Evolutionary conservation across 2,113 vertebrate genomes (phyloP), one percentile per base, ranked within the genome.

Genomic region (Solea senegalensis): DNA sequence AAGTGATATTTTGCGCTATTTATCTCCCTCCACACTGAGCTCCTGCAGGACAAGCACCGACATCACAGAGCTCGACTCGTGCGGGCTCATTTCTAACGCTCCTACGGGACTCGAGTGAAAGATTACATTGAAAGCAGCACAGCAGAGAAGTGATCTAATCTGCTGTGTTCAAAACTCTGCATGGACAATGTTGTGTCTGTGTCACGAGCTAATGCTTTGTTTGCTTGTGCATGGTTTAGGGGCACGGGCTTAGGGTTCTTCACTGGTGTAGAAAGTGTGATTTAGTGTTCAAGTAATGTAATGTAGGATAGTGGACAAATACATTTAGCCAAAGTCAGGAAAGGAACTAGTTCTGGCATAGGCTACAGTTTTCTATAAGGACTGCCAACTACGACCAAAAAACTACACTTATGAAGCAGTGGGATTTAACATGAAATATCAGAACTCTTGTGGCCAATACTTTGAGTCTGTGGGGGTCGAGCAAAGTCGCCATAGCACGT

Each of bases 341-440:
- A 34, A 34, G 34, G 2, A 34, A 34, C 5, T 34, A 74, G 14
- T 83, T 79, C 46, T 83, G 65, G 76, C 69, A 76, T 34, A 34
- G 34, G 34, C 34, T 62, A 53, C 34, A 76, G 54, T 26, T 60
- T 69, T 74, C 26, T 58, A 21, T 21, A 21, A 81, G 5, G 4
- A 63, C 8, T 74, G 13, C 39, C 44, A 65, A 39, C n/a, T 71
- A 71, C 21, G 26, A 51, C 51, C 52, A 60, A 71, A 64, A 43
- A 68, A 50, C 12, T n/a, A 14, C 16, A 51, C 16, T 43, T 56
- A 27, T 41, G 11, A 43, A 48, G 13, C 49, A 44, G 39, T 12
- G 9, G 6, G 9, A 58, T 55, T 58, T 73, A 45, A 13, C n/a
- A 68, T 15, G 12, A 49, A 78, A 49, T 34, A 44, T 13, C 6